Evolutionary conservation across 2,113 vertebrate genomes (phyloP).

Genomic region (Bambusicola thoracicus): DNA sequence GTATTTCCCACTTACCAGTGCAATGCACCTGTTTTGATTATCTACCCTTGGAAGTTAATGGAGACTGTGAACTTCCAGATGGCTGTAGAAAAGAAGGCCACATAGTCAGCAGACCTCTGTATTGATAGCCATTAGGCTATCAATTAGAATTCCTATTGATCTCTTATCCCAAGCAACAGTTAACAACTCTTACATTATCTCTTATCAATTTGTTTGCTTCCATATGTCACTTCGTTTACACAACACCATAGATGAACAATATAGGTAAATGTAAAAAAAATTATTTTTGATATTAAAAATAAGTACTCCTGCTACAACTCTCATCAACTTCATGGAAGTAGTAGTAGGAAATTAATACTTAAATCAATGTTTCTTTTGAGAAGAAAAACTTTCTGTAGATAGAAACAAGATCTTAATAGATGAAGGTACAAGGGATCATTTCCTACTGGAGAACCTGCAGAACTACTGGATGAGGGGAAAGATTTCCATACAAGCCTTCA

Average conservation of each 20-base stretch:
- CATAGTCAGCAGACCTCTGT: background rate
- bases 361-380: constrained; percentile 2
- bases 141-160: background rate
- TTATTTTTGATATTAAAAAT: background rate
- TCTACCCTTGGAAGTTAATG: constrained; percentile 44
- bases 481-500: background rate
- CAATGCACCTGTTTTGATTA: constrained; percentile 29
- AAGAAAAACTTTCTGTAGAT: background rate
- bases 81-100: background rate
- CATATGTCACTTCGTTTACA: background rate
- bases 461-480: background rate
- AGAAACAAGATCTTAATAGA: background rate
- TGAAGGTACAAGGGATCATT: background rate
- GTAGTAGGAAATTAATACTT: background rate
- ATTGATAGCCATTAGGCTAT: background rate
- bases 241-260: background rate
- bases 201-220: background rate
- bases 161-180: background rate
- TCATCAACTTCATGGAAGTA: background rate
- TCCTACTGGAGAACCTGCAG: background rate
- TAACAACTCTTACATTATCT: background rate
- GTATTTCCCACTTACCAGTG: constrained; percentile 4
- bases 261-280: too few relatives aligned
- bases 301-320: background rate
- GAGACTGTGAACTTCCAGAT: constrained; percentile 43